A percentile compares a stretch with the other conserved stretches of the same genome.
These are phyloP conservation scores for Crotalus tigris DNA, from an alignment of 2,113 vertebrate genomes.

Conservation along the genomic window DNA sequence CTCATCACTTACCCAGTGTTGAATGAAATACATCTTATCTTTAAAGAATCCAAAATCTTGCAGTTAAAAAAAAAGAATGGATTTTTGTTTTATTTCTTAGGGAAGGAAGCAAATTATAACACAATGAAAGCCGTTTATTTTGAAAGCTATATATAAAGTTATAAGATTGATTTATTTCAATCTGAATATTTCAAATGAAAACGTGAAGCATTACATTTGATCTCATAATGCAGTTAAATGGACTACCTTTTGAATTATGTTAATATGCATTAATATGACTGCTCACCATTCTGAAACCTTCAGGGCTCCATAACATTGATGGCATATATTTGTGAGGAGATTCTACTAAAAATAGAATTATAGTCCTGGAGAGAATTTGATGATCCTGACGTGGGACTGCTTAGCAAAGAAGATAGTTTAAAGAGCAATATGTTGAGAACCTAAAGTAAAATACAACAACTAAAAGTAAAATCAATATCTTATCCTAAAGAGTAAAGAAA, in stretches of 20 bases:
- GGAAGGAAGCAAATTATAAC: not conserved
- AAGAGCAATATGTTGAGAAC: not conserved
- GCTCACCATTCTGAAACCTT: not conserved
- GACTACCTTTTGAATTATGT: not conserved
- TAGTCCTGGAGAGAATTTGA: not conserved
- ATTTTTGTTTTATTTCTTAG: not conserved
- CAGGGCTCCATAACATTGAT: not conserved
- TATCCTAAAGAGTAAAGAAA: not conserved
- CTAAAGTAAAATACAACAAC: not conserved
- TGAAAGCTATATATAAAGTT: not conserved
- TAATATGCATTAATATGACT: not conserved
- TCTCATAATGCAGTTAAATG: not conserved
- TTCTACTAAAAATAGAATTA: not conserved
- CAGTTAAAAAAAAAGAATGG: not conserved
- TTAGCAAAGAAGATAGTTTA: slow-evolving; percentile 20
- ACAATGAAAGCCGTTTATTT: not conserved
- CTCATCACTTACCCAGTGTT: not conserved
- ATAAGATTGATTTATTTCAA: not conserved
- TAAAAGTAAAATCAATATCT: not conserved
- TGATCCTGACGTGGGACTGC: not conserved
- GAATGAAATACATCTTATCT: not conserved
- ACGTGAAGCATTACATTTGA: not conserved
- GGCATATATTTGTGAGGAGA: not conserved
- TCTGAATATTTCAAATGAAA: not conserved
- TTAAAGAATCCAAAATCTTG: not conserved